Evolutionary conservation across 1,140 invertebrate species (phyloP).

Genomic region (Drosophila nigrodunni): DNA sequence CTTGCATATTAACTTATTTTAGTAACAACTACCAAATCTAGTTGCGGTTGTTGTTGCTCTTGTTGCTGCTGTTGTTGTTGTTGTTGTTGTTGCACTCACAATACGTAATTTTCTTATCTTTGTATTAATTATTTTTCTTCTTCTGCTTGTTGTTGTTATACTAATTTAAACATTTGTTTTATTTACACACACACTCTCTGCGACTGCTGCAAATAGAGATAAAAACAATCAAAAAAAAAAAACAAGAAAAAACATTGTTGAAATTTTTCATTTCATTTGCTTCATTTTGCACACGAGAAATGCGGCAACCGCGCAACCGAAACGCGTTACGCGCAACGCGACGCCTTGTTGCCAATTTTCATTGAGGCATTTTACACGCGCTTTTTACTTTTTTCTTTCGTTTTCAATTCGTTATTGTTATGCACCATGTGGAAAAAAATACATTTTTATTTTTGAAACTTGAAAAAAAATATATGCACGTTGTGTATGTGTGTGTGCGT

Average conservation of each 20-base stretch:
- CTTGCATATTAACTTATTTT: slow-evolving; percentile 13
- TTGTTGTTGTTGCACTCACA: slow-evolving; percentile 26
- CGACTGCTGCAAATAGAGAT: slow-evolving; percentile 47
- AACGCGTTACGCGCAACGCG: background rate
- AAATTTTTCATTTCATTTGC: background rate
- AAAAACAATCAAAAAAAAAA: slow-evolving; percentile 13
- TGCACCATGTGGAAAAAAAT: slow-evolving; percentile 35
- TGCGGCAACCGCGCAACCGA: slow-evolving; percentile 40
- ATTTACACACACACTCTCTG: slow-evolving; percentile 57
- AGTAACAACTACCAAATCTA: background rate
- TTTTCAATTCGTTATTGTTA: slow-evolving; percentile 33
- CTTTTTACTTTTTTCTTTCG: slow-evolving; percentile 4
- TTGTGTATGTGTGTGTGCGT: no score
- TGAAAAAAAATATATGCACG: slow-evolving; percentile 17
- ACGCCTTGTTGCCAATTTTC: slow-evolving; percentile 38
- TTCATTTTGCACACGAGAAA: slow-evolving; percentile 17
- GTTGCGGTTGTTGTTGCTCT: slow-evolving; percentile 17
- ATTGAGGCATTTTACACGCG: background rate
- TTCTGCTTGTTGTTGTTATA: slow-evolving; percentile 28
- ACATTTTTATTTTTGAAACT: slow-evolving; percentile 7
- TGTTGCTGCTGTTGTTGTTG: slow-evolving; percentile 9
- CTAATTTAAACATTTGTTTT: slow-evolving; percentile 48
- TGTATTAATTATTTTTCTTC: slow-evolving; percentile 8
- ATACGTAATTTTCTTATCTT: slow-evolving; percentile 4
- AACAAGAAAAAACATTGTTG: slow-evolving; percentile 27